Conservation (phyloP, 2,113 vertebrate genomes). For the Gorsachius goisagi region DNA sequence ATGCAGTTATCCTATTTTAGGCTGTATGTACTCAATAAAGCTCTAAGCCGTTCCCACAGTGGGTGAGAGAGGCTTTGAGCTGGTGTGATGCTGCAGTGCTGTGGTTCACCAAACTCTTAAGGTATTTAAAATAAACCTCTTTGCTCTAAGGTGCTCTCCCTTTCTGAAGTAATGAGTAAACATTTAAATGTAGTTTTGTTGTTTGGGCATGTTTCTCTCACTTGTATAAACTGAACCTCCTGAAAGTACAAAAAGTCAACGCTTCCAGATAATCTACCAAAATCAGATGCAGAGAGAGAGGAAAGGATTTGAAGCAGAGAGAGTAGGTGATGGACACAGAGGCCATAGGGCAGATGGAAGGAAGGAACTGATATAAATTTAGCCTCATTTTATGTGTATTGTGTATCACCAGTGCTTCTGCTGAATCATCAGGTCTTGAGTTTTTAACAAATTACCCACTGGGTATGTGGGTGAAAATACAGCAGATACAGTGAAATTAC, state of each 20-base stretch:
- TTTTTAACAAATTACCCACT: neutral
- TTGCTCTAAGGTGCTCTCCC: neutral
- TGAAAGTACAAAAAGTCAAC: neutral
- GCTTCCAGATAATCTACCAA: neutral
- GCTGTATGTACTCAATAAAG: neutral
- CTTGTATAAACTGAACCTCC: neutral
- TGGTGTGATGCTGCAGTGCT: neutral
- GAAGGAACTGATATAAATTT: neutral
- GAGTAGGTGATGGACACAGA: neutral
- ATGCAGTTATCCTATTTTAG: neutral
- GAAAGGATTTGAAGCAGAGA: neutral
- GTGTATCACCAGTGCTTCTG: neutral
- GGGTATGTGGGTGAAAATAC: neutral
- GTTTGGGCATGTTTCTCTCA: neutral
- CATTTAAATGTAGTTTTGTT: neutral
- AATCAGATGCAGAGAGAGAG: neutral
- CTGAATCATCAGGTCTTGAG: accelerated
- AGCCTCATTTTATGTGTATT: neutral
- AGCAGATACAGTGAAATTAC: neutral
- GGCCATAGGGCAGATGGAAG: neutral
- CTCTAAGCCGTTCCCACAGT: neutral
- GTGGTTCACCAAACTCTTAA: neutral
- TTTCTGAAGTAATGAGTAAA: neutral
- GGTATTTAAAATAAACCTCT: neutral
- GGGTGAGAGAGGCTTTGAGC: neutral